phyloP scores from a whole-genome alignment of 2,113 vertebrate species.

The Smithornis capensis region DNA sequence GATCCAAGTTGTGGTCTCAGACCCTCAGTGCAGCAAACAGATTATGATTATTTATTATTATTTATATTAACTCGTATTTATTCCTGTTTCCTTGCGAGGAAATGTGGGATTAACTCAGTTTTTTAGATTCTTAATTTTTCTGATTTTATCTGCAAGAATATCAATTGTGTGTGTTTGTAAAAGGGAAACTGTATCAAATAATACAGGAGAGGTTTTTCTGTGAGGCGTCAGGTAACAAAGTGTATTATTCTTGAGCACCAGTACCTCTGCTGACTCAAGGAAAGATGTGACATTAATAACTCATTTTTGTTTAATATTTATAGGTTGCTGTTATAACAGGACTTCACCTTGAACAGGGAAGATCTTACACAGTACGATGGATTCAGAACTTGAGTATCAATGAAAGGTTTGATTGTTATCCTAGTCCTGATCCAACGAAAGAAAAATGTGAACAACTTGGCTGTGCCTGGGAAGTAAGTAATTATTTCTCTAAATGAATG shows the following conservation, averaged over 20 bases:
- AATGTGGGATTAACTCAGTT: not conserved
- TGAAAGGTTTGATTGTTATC: conserved; percentile 67
- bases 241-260: not conserved
- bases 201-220: not conserved
- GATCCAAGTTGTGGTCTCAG: not conserved
- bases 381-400: fast-evolving
- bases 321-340: conserved; percentile 55
- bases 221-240: not conserved
- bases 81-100: not conserved
- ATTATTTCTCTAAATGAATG: not conserved
- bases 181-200: not conserved
- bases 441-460: conserved; percentile 15
- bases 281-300: not conserved
- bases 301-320: not conserved
- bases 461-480: conserved; percentile 64
- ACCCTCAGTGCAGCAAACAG: not conserved
- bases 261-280: not conserved
- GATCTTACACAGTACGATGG: conserved; percentile 61
- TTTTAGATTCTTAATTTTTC: not conserved
- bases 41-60: not conserved
- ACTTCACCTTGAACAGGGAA: conserved; percentile 59
- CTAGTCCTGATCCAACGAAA: not conserved
- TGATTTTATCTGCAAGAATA: not conserved
- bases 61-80: not conserved
- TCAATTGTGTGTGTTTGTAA: not conserved